phyloP scores from a whole-genome alignment of 1,140 invertebrate species.

The Propsilocerus akamusi region DNA sequence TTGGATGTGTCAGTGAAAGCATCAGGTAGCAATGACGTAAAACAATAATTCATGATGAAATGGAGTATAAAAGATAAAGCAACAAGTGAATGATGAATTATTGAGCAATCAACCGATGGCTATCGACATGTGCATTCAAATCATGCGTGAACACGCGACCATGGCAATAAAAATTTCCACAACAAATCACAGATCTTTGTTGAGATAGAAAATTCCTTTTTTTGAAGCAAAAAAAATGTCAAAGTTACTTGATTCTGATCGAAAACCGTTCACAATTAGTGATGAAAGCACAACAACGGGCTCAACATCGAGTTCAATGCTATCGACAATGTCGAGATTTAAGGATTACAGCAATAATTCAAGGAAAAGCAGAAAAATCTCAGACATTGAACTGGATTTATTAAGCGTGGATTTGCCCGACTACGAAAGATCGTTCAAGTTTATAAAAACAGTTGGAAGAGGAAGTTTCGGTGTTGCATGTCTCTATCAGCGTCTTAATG shows the following conservation, averaged over 20 bases:
- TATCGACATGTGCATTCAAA: neutral
- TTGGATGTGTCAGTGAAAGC: neutral
- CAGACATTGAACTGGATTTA: neutral
- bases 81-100: neutral
- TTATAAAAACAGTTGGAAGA: slow-evolving; percentile 11
- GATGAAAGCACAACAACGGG: neutral
- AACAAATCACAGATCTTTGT: too few species aligned
- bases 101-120: neutral
- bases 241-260: neutral
- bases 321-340: neutral
- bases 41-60: neutral
- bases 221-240: neutral
- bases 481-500: slow-evolving; percentile 42
- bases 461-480: slow-evolving; percentile 60
- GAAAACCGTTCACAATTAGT: neutral
- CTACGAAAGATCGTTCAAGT: neutral
- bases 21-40: neutral
- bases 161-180: neutral
- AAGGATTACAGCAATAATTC: neutral
- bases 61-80: neutral
- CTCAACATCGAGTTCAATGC: neutral
- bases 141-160: neutral
- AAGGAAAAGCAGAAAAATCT: neutral
- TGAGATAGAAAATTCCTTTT: neutral
- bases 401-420: neutral